Evolutionary conservation across 2,888 invertebrate species (phyloP), one percentile per base, ranked within the genome.

Genomic region (Caenorhabditis wallacei): DNA sequence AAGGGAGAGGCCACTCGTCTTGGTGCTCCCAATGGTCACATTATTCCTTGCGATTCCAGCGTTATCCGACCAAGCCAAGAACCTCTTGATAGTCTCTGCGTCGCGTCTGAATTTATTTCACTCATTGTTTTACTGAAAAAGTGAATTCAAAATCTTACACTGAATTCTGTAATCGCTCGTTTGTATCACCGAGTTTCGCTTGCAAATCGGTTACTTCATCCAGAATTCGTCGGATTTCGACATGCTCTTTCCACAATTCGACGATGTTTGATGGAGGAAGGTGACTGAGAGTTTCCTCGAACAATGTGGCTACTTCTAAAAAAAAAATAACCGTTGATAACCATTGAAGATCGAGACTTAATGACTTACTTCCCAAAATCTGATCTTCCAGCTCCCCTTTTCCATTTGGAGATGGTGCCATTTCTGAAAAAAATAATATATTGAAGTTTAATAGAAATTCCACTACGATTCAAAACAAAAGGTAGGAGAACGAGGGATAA

Each of bases 211-310:
- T 18, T 0, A 83, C 79, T n/a, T 80, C 66, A 30, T 70, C 75
- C 10, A 88, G 82, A 10, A 75, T 68, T 30, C 70, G 26, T 8
- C 88, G 75, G 43, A 90, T 88, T 57, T 70, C 69, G 16, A 80
- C 22, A 76, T 90, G 90, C 40, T 90, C 89, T 48, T 87, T 86
- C 88, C 87, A 90, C 20, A 90, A 56, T 16, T 89, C 86, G 51
- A 80, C 75, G 13, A 78, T 76, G 53, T 86, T 87, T 5, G 79
- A 26, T 8, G 88, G 79, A n/a, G 88, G 88, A 20, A 70, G 81
- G n/a, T 66, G 26, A 46, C 75, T 80, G 22, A 89, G 76, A 10
- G 79, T 75, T 20, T 84, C 71, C 37, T 81, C 76, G 81, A 89
- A 88, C 7, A 89, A 69, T 13, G 70, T 59, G 1, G 76, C 66